phyloP scores from a whole-genome alignment of 1,140 invertebrate genomes.

The Lepidotrigona ventralis region DNA sequence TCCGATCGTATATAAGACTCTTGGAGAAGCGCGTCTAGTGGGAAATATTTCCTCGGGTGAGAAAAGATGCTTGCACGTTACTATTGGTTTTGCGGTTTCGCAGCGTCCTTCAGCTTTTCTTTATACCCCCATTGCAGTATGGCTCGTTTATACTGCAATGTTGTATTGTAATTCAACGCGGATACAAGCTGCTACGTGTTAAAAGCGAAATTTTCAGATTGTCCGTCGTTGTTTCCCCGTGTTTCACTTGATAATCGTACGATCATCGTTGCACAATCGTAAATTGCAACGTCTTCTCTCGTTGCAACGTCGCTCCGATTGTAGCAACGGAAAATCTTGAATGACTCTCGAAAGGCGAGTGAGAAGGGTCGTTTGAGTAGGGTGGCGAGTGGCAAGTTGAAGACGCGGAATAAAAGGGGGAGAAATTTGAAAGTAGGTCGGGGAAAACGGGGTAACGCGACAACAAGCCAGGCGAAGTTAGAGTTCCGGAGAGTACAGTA shows the following conservation, averaged over 20 bases:
- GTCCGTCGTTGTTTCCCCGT: no score
- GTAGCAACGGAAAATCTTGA: not conserved
- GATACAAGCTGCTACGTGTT: not conserved
- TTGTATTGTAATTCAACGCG: not conserved
- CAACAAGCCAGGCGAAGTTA: slow-evolving; percentile 21
- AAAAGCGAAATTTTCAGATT: not conserved
- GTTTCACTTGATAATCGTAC: no score
- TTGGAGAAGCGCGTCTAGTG: slow-evolving; percentile 31
- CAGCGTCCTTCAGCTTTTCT: slow-evolving; percentile 11
- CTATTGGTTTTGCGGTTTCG: slow-evolving; percentile 37
- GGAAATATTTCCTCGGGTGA: slow-evolving; percentile 46
- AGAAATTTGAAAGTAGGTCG: slow-evolving; percentile 29
- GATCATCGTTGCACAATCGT: no score
- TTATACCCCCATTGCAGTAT: not conserved
- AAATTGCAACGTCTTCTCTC: not conserved
- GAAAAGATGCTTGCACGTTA: slow-evolving; percentile 25
- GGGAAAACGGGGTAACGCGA: slow-evolving; percentile 9
- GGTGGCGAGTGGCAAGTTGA: not conserved
- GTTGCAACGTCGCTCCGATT: not conserved
- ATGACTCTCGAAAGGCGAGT: not conserved
- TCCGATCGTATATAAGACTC: slow-evolving; percentile 43
- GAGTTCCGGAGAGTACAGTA: slow-evolving; percentile 47
- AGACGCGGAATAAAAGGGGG: not conserved
- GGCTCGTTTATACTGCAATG: not conserved
- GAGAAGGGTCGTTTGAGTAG: not conserved